Percentiles rank a stretch among this genome's conserved stretches.
phyloP scores from a whole-genome alignment of 2,888 invertebrate genomes.

The Trissolcus brochymenae region DNA sequence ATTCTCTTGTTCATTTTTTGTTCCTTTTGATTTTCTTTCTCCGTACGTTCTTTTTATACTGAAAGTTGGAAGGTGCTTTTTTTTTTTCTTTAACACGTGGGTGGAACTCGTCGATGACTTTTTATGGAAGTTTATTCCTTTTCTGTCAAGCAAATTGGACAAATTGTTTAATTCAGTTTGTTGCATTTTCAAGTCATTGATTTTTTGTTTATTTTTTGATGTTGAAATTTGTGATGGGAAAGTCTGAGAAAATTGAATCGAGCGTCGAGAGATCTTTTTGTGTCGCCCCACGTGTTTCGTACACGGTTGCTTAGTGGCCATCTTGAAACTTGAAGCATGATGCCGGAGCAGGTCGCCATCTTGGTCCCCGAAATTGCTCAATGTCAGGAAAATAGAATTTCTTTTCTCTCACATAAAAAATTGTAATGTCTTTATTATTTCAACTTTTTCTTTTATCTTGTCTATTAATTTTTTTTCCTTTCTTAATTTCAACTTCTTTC shows the following conservation, averaged over 20 bases:
- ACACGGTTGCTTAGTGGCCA: constrained; percentile 8
- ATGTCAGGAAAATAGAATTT: no score
- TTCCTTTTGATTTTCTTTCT: not conserved
- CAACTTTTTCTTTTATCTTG: not conserved
- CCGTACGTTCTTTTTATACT: not conserved
- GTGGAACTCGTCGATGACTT: constrained; percentile 15
- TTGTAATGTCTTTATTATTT: not conserved
- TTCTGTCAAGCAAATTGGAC: not conserved
- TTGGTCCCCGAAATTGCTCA: constrained; percentile 10
- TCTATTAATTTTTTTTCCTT: no score
- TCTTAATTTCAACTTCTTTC: no score
- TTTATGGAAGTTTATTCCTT: constrained; percentile 13
- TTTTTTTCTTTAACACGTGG: constrained; percentile 11
- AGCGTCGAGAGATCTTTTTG: not conserved
- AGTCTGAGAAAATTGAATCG: not conserved
- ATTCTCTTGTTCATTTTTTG: not conserved
- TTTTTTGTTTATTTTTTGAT: no score
- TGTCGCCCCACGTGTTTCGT: constrained; percentile 17
- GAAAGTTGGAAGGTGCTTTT: constrained; percentile 6
- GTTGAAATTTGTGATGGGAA: not conserved
- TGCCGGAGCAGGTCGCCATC: constrained; percentile 19
- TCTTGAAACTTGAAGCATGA: constrained; percentile 14
- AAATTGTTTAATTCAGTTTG: no score
- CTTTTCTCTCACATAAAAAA: no score
- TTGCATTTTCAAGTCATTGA: no score